Conservation (phyloP, 2,888 invertebrate species). For the Lymantria dispar region DNA sequence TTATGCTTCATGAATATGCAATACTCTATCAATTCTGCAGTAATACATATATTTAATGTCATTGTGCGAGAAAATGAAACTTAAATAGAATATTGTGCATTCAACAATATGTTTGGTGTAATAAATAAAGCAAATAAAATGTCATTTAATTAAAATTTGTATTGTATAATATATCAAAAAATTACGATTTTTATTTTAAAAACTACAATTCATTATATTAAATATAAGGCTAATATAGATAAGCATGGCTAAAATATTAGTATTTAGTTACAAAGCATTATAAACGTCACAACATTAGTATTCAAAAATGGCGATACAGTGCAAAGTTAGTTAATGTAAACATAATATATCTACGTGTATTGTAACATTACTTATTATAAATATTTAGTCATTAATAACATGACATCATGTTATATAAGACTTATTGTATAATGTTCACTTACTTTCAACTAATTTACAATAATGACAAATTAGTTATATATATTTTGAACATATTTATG, state of each 20-base stretch:
- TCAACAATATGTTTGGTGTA: constrained; percentile 42
- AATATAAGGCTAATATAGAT: constrained; percentile 21
- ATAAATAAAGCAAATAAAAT: constrained; percentile 40
- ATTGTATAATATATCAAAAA: constrained; percentile 36
- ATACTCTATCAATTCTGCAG: constrained; percentile 24
- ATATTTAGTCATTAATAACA: too few species aligned
- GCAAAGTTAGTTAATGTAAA: constrained; percentile 15
- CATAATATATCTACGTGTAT: constrained; percentile 9
- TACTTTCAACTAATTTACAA: too few species aligned
- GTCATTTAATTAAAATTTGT: constrained; percentile 28
- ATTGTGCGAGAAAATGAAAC: constrained; percentile 40
- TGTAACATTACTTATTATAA: too few species aligned
- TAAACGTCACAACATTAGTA: constrained; percentile 25
- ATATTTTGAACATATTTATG: too few species aligned
- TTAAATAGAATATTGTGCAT: constrained; percentile 46
- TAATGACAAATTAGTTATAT: too few species aligned
- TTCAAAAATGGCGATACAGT: constrained; percentile 11
- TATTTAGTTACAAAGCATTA: constrained; percentile 36
- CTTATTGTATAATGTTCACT: too few species aligned
- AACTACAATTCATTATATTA: constrained; percentile 35
- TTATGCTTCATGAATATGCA: constrained; percentile 1
- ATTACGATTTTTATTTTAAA: constrained; percentile 37
- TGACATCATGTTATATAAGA: too few species aligned
- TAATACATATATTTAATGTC: constrained; percentile 14
- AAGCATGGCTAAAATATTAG: constrained; percentile 20